Evolutionary conservation across 2,888 invertebrate species (phyloP).

Genomic region (Melinaea menophilus): DNA sequence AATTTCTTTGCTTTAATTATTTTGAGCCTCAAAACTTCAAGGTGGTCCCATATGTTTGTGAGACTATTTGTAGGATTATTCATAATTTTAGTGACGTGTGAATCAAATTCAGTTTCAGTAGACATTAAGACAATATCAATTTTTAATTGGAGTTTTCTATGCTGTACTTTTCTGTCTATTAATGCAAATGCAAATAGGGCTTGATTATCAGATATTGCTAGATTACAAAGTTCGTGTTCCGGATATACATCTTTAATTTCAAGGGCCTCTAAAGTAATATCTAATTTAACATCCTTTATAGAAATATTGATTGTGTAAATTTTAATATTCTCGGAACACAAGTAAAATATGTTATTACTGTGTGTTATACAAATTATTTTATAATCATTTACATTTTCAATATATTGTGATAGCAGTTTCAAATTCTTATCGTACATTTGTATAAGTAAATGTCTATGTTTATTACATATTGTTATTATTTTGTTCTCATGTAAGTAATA

Average conservation of each 20-base stretch:
- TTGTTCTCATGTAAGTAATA: slow-evolving; percentile 40
- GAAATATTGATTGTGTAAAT: slow-evolving; percentile 46
- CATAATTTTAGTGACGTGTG: slow-evolving; percentile 42
- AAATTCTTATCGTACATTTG: slow-evolving; percentile 46
- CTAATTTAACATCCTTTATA: slow-evolving; percentile 33
- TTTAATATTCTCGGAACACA: slow-evolving; percentile 51
- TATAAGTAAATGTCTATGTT: slow-evolving; percentile 59
- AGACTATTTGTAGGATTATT: slow-evolving; percentile 51
- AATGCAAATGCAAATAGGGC: slow-evolving; percentile 45
- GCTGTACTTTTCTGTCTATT: slow-evolving; percentile 46
- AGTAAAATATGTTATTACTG: slow-evolving; percentile 38
- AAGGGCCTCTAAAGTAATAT: slow-evolving; percentile 38
- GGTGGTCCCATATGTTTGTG: slow-evolving; percentile 54
- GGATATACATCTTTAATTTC: slow-evolving; percentile 45
- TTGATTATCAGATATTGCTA: slow-evolving; percentile 49
- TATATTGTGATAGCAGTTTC: slow-evolving; percentile 44
- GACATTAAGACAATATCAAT: slow-evolving; percentile 50
- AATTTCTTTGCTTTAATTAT: slow-evolving; percentile 49
- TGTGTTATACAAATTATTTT: slow-evolving; percentile 50
- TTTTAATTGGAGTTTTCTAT: slow-evolving; percentile 47
- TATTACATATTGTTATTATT: slow-evolving; percentile 50
- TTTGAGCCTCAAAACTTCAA: slow-evolving; percentile 56
- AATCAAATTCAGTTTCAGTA: slow-evolving; percentile 36
- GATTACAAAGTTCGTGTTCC: slow-evolving; percentile 46
- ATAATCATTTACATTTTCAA: slow-evolving; percentile 58